A percentile compares a stretch with the other conserved stretches of the same genome.
Conservation (phyloP, 35 echinoderm and acorn worm species). For the Ophiothrix spiculata region DNA sequence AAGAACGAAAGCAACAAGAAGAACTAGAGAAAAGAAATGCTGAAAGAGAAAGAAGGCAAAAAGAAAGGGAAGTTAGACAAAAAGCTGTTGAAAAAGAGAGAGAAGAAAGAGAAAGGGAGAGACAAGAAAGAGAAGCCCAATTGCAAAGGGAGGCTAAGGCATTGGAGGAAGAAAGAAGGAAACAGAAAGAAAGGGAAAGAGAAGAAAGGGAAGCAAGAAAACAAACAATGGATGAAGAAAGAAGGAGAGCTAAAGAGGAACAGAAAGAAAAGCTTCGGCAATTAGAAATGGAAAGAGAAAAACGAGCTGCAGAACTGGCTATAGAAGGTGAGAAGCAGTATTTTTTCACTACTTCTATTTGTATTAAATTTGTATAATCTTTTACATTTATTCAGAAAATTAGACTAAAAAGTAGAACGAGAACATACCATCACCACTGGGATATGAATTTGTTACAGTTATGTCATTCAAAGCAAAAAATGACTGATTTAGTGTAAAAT, state of each 20-base stretch:
- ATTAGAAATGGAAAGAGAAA: constrained; percentile 32
- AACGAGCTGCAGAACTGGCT: constrained; percentile 14
- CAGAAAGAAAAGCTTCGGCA: constrained; percentile 58
- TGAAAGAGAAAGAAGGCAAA: constrained; percentile 36
- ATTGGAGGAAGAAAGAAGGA: constrained; percentile 15
- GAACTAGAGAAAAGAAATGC: constrained; percentile 51
- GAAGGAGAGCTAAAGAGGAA: constrained; percentile 43
- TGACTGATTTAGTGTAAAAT: too few species aligned
- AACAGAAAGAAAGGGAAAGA: constrained; percentile 28
- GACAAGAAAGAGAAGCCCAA: constrained; percentile 14
- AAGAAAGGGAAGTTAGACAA: constrained; percentile 51
- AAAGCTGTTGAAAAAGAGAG: constrained; percentile 36
- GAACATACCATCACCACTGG: too few species aligned
- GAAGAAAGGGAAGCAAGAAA: constrained; percentile 29
- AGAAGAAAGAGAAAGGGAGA: neutral
- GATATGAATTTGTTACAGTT: too few species aligned
- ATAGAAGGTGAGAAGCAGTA: constrained; percentile 16
- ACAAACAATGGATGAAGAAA: constrained; percentile 54
- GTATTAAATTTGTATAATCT: too few species aligned
- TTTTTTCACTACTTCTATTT: too few species aligned
- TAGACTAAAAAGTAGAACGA: too few species aligned
- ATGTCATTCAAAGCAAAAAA: too few species aligned
- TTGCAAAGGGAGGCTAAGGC: too few species aligned
- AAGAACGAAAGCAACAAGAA: constrained; percentile 8
- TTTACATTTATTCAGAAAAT: too few species aligned